phyloP scores from a whole-genome alignment of 2,113 vertebrate species.

The Ceyx cyanopectus region DNA sequence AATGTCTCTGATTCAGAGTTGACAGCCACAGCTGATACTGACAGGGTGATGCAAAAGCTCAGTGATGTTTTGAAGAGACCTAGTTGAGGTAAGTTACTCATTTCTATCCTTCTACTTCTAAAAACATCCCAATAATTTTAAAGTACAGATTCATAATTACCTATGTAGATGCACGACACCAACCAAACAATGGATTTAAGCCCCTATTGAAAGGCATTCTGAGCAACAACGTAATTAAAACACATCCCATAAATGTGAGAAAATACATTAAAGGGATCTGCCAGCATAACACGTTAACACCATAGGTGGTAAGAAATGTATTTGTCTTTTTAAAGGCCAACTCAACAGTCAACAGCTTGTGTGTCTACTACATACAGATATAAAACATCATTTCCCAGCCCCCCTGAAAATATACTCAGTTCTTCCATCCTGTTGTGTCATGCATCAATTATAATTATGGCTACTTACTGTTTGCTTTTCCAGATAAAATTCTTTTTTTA shows the following conservation, averaged over 20 bases:
- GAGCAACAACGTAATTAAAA: conserved; percentile 12
- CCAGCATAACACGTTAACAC: conserved; percentile 9
- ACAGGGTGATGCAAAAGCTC: conserved; percentile 30
- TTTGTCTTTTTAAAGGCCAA: neutral
- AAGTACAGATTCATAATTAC: neutral
- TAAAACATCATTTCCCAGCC: conserved; percentile 14
- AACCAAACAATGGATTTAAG: neutral
- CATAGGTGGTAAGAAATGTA: conserved; percentile 2
- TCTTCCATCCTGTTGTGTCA: conserved; percentile 25
- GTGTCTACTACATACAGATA: conserved; percentile 15
- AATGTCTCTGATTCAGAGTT: conserved; percentile 12
- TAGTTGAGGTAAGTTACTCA: neutral
- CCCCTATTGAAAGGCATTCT: neutral
- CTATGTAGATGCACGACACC: neutral
- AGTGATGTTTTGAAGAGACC: neutral
- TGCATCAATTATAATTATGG: conserved; percentile 10
- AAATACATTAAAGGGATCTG: conserved; percentile 21
- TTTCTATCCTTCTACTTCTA: neutral
- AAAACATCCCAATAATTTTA: neutral
- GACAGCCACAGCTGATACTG: conserved; percentile 36
- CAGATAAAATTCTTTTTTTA: conserved; percentile 17
- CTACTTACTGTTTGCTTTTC: conserved; percentile 36
- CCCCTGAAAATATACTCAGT: neutral
- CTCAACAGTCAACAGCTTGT: conserved; percentile 25
- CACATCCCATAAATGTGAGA: neutral